Conservation (phyloP, 2,113 vertebrate species). For the Hymenochirus boettgeri region DNA sequence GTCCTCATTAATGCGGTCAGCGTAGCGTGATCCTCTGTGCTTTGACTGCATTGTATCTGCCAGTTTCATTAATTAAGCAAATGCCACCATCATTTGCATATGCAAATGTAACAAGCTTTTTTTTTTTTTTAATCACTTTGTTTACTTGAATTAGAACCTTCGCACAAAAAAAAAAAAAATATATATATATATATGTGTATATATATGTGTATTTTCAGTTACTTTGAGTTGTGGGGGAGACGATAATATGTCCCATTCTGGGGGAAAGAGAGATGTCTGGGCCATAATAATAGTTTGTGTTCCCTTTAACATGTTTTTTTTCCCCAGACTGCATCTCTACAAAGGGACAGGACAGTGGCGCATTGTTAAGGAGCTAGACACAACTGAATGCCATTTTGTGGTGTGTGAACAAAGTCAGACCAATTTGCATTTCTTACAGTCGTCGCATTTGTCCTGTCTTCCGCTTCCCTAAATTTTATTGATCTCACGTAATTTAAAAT, state of each 20-base stretch:
- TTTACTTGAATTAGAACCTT: not conserved
- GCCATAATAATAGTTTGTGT: constrained; percentile 39
- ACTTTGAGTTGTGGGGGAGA: not conserved
- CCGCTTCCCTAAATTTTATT: too few relatives aligned
- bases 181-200: not conserved
- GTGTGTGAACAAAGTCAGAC: constrained; percentile 80
- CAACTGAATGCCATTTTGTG: constrained; percentile 82
- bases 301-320: constrained; percentile 55
- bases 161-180: not conserved
- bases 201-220: not conserved
- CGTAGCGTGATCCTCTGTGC: constrained; percentile 31
- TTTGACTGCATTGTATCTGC: constrained; percentile 25
- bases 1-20: constrained; percentile 31
- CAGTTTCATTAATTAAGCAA: constrained; percentile 40
- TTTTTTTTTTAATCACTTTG: not conserved
- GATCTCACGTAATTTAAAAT: too few relatives aligned
- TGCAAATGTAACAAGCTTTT: constrained; percentile 23
- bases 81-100: constrained; percentile 36
- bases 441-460: too few relatives aligned
- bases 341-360: constrained; percentile 67
- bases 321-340: constrained; percentile 66
- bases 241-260: not conserved
- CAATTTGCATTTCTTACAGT: constrained; percentile 96
- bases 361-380: constrained; percentile 77
- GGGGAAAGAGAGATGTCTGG: constrained; percentile 28